Conservation (phyloP, 2,113 vertebrate genomes). For the Casuarius casuarius region DNA sequence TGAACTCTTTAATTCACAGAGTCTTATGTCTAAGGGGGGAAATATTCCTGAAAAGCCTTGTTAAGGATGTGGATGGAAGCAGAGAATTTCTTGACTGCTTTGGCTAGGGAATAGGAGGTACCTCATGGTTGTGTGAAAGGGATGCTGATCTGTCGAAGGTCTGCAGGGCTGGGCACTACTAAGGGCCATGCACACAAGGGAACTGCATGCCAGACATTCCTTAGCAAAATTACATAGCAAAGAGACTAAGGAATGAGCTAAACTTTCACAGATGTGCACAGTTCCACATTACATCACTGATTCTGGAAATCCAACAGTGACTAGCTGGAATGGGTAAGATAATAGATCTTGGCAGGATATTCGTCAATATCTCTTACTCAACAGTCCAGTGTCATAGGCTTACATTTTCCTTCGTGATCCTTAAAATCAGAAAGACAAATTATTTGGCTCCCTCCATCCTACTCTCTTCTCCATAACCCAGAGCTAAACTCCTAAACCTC, state of each 20-base stretch:
- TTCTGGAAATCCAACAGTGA: background rate
- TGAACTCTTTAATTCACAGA: conserved; percentile 23
- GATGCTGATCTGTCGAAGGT: background rate
- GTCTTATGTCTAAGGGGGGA: background rate
- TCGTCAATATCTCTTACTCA: background rate
- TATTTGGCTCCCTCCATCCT: background rate
- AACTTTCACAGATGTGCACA: background rate
- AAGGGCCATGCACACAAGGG: background rate
- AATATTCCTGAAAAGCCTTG: background rate
- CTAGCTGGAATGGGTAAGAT: background rate
- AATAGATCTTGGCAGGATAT: background rate
- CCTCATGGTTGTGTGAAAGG: background rate
- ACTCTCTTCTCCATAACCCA: background rate
- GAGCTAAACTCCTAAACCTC: background rate
- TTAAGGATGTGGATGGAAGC: background rate
- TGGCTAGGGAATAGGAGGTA: background rate
- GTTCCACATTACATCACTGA: background rate
- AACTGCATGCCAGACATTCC: background rate
- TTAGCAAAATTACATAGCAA: background rate
- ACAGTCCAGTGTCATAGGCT: background rate
- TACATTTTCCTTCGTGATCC: background rate
- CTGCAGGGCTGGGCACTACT: background rate
- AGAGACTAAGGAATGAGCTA: background rate
- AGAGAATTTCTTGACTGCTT: conserved; percentile 14
- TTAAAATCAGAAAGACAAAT: background rate